Percentiles rank a stretch among this genome's conserved stretches.
phyloP scores from a whole-genome alignment of 2,888 invertebrate species.

The Opisthograptis luteolata region DNA sequence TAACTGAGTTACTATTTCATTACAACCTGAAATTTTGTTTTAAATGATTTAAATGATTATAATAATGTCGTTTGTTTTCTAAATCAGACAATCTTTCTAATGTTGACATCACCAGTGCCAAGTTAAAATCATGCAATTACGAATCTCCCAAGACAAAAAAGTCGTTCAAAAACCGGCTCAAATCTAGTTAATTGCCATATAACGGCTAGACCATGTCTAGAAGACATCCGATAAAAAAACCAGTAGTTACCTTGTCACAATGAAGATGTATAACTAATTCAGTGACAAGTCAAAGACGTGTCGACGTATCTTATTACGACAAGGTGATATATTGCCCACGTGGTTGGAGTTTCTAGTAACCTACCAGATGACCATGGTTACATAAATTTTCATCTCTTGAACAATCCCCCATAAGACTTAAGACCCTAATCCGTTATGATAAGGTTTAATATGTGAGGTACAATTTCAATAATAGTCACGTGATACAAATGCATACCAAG shows the following conservation, averaged over 20 bases:
- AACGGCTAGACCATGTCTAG: slow-evolving; percentile 22
- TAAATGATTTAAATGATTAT: no score
- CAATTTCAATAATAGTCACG: neutral
- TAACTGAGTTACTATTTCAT: no score
- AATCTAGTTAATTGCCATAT: slow-evolving; percentile 16
- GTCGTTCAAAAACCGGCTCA: slow-evolving; percentile 9
- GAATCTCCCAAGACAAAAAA: slow-evolving; percentile 7
- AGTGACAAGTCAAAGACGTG: neutral
- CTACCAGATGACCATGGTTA: slow-evolving; percentile 21
- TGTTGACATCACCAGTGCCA: neutral
- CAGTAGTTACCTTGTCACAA: neutral
- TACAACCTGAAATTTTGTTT: no score
- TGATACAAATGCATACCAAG: slow-evolving; percentile 7
- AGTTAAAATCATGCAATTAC: neutral
- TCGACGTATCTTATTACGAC: neutral
- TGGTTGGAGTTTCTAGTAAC: neutral
- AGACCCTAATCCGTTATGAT: slow-evolving; percentile 8
- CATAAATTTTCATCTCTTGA: slow-evolving; percentile 15
- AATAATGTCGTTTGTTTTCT: no score
- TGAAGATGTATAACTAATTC: neutral
- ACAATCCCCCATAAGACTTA: slow-evolving; percentile 2
- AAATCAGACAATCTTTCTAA: no score
- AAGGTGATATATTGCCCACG: neutral
- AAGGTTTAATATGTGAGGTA: slow-evolving; percentile 7
- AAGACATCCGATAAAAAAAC: slow-evolving; percentile 1